Percentiles rank a stretch among this genome's conserved stretches.
Evolutionary conservation across 2,888 invertebrate species (phyloP).

Genomic region (Ecdyonurus torrentis): DNA sequence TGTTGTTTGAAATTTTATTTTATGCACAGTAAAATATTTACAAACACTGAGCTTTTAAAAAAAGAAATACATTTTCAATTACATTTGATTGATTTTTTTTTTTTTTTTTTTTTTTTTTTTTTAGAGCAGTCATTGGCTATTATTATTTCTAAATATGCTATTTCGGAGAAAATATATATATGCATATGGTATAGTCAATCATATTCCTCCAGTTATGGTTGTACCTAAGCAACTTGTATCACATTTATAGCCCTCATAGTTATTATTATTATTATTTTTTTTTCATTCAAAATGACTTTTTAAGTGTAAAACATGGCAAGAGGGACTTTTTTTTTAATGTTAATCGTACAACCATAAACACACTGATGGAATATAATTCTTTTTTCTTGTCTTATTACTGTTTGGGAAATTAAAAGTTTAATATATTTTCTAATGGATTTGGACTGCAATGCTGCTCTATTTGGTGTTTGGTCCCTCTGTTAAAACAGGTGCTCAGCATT

Average conservation of each 20-base stretch:
- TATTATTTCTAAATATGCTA: not conserved
- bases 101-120: not conserved
- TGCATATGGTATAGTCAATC: not conserved
- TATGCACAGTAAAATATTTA: too few relatives aligned
- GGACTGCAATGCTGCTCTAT: not conserved
- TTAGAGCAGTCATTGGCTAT: not conserved
- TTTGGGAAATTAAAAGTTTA: too few relatives aligned
- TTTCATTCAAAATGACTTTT: too few relatives aligned
- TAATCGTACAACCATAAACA: not conserved
- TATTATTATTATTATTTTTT: too few relatives aligned
- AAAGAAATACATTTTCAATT: too few relatives aligned
- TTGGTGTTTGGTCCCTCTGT: not conserved
- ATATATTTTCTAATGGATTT: not conserved
- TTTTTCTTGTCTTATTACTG: too few relatives aligned
- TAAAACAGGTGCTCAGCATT: not conserved
- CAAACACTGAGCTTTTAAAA: too few relatives aligned
- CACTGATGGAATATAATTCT: not conserved
- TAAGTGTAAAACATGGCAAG: too few relatives aligned
- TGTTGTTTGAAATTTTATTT: too few relatives aligned
- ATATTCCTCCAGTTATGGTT: not conserved
- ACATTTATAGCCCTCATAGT: not conserved
- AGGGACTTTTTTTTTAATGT: too few relatives aligned
- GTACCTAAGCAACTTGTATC: constrained; percentile 1
- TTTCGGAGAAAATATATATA: not conserved
- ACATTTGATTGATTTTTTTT: too few relatives aligned